Base-by-base conservation (phyloP, 2,113 vertebrate genomes). In the Cricetomys ansorgei region DNA sequence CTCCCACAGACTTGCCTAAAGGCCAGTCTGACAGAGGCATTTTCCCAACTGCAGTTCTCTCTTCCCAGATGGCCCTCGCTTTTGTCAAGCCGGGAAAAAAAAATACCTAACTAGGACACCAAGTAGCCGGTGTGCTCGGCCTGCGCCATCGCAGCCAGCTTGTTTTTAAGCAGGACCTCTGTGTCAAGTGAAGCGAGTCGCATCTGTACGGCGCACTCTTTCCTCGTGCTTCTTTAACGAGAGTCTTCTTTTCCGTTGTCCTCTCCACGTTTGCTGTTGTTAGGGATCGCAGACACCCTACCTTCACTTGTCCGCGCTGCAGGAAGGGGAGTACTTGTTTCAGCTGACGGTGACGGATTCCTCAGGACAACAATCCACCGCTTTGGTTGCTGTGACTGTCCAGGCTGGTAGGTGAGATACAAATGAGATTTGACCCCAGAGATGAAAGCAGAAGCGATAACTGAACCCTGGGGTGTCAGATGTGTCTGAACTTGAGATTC, bases 311-410 rank as follows among this genome's bases (percentile, higher is more conserved):
- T 99, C 98, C 88, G 98, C 98, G 27, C 98, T 99, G 98, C 98
- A 98, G 96, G 98, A 98, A 75, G 99, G 99, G 72, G 97, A 98
- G 87, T 99, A 99, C 67, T 98, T 83, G 0, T 99, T 99, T 92
- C 99, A 98, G 94, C 97, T 99, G 97, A 98, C 96, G 1, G 98
- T 99, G 87, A 99, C 98, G 5, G 99, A 99, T 97, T 99, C 98
- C 1, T 97, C 96, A 0, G 97, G 96, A 59, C 99, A 99, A 91
- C 98, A 96, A 21, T 98, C 98, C 91, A 98, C 98, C 0, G 98
- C 99, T 11, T 97, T 98, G 85, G 98, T 98, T 79, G 97, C 98
- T 0, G 98, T 99, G 73, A 98, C 96, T 0, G 99, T 99, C 31
- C 98, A 98, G 69, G 98, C 98, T 55, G 98, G 99, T 99, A 98